phyloP scores from a whole-genome alignment of 2,113 vertebrate species.

The Corvus moneduloides region DNA sequence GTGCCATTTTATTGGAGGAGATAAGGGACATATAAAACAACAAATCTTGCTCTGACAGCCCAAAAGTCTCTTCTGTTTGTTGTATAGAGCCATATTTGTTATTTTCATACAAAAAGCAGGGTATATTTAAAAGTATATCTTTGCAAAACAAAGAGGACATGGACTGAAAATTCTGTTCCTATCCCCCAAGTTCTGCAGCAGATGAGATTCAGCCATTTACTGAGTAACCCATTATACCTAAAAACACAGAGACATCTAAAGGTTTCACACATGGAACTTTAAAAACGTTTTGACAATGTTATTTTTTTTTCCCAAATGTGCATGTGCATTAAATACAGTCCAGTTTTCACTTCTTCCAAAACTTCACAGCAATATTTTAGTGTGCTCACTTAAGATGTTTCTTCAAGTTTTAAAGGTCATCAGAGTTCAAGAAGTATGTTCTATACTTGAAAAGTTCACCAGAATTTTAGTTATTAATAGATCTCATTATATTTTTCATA shows the following conservation, averaged over 20 bases:
- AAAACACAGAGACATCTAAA: not conserved
- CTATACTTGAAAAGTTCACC: not conserved
- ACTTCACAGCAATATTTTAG: not conserved
- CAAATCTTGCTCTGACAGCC: not conserved
- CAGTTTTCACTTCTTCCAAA: not conserved
- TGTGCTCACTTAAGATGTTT: not conserved
- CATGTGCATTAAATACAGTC: not conserved
- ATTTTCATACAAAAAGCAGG: not conserved
- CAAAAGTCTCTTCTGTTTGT: not conserved
- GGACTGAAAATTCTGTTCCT: not conserved
- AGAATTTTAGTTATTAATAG: not conserved
- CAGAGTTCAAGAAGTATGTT: not conserved
- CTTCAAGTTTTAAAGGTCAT: slow-evolving; percentile 10
- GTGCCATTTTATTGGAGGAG: not conserved
- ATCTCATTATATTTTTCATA: slow-evolving; percentile 26
- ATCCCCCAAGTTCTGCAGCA: not conserved
- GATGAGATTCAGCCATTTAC: not conserved
- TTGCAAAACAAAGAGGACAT: not conserved
- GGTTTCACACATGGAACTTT: not conserved
- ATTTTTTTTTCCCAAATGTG: not conserved
- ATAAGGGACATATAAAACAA: not conserved
- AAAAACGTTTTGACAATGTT: not conserved
- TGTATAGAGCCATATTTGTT: not conserved
- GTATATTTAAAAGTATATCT: not conserved
- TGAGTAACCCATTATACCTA: not conserved